A percentile compares a stretch with the other conserved stretches of the same genome.
Conservation (phyloP, 2,888 invertebrate genomes). For the Leucozona laternaria region DNA sequence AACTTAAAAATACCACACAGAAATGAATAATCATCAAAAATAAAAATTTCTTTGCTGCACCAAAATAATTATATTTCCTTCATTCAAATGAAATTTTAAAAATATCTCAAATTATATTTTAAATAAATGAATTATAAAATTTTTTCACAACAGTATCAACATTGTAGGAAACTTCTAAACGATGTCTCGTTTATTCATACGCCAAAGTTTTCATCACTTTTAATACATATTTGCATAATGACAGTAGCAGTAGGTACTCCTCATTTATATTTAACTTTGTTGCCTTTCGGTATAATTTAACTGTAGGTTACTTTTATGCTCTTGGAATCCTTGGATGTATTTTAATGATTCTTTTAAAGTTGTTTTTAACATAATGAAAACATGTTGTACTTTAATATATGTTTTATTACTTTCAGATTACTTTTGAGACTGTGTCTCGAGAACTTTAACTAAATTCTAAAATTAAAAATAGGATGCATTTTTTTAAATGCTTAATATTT, state of each 20-base stretch:
- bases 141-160: neutral
- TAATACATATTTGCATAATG: neutral
- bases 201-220: constrained; percentile 8
- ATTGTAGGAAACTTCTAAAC: neutral
- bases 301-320: neutral
- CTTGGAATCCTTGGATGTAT: neutral
- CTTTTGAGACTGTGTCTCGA: neutral
- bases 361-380: constrained; percentile 16
- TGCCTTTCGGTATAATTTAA: neutral
- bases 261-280: neutral
- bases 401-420: constrained; percentile 5
- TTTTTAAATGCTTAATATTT: neutral
- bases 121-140: neutral
- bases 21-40: too few relatives aligned
- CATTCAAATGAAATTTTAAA: neutral
- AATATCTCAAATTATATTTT: neutral
- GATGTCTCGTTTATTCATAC: neutral
- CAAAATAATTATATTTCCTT: neutral
- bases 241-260: neutral
- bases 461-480: neutral
- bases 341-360: constrained; percentile 18
- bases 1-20: too few relatives aligned
- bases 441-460: neutral
- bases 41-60: too few relatives aligned
- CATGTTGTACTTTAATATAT: neutral